Evolutionary conservation across 2,888 invertebrate genomes (phyloP).

Genomic region (Capitulum mitella): DNA sequence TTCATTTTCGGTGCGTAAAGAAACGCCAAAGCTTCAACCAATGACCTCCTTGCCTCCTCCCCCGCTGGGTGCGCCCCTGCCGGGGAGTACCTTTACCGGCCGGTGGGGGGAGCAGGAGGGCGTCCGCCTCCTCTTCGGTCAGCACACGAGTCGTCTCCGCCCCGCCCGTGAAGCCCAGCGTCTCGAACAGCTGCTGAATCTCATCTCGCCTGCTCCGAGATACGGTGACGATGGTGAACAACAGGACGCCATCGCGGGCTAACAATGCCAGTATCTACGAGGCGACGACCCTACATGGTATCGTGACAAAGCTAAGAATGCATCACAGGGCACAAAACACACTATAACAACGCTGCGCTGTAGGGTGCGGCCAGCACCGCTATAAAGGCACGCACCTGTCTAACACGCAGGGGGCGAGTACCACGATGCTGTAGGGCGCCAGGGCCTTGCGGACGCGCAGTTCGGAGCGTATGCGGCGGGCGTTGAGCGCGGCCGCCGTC

Average conservation of each 20-base stretch:
- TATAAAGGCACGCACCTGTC: background rate
- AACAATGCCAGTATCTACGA: background rate
- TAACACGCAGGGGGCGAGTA: background rate
- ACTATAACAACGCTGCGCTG: too few species aligned
- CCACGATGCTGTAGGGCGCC: background rate
- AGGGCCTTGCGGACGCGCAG: background rate
- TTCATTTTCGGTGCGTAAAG: too few species aligned
- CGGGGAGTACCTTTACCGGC: background rate
- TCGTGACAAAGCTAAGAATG: too few species aligned
- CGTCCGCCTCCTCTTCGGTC: conserved; percentile 30
- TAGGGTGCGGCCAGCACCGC: too few species aligned
- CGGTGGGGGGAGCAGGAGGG: conserved; percentile 29
- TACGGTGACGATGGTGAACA: background rate
- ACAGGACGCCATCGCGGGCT: background rate
- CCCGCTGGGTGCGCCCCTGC: background rate
- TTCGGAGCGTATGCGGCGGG: background rate
- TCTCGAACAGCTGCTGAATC: background rate
- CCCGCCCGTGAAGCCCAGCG: conserved; percentile 30
- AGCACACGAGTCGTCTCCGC: conserved; percentile 31
- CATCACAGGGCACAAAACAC: too few species aligned
- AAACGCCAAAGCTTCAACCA: too few species aligned
- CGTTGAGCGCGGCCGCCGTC: background rate
- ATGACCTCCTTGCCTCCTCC: too few species aligned
- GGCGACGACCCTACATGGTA: too few species aligned
- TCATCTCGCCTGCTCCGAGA: background rate